Evolutionary conservation across 2,113 vertebrate genomes (phyloP).

Genomic region (Eulemur rufifrons): DNA sequence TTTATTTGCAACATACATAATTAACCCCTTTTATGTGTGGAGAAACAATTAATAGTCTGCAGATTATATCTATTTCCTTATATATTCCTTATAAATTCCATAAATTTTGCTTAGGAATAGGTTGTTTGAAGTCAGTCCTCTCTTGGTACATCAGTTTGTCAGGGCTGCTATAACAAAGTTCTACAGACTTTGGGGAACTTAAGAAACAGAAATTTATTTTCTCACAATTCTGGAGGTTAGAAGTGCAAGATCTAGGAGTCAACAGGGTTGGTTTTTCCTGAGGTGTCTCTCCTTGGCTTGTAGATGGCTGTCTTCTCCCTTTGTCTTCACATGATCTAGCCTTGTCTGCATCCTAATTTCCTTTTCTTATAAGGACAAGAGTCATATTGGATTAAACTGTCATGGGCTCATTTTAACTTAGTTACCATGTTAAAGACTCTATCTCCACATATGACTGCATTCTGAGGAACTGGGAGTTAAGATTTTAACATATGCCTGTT

Average conservation of each 20-base stretch:
- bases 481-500: not conserved
- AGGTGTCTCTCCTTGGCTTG: not conserved
- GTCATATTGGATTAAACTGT: not conserved
- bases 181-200: not conserved
- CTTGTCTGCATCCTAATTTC: not conserved
- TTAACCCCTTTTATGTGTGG: not conserved
- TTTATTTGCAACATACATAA: not conserved
- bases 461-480: not conserved
- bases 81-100: not conserved
- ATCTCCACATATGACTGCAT: not conserved
- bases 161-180: not conserved
- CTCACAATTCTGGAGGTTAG: not conserved
- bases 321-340: not conserved
- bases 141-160: not conserved
- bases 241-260: not conserved
- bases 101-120: not conserved
- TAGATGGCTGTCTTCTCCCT: not conserved
- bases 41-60: not conserved
- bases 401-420: not conserved
- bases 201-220: not conserved
- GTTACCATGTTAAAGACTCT: not conserved
- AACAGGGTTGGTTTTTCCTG: not conserved
- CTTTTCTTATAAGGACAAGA: not conserved
- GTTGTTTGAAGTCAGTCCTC: not conserved
- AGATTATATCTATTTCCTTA: not conserved